Evolutionary conservation across 1,140 invertebrate genomes (phyloP).

Genomic region (Chionoecetes opilio): DNA sequence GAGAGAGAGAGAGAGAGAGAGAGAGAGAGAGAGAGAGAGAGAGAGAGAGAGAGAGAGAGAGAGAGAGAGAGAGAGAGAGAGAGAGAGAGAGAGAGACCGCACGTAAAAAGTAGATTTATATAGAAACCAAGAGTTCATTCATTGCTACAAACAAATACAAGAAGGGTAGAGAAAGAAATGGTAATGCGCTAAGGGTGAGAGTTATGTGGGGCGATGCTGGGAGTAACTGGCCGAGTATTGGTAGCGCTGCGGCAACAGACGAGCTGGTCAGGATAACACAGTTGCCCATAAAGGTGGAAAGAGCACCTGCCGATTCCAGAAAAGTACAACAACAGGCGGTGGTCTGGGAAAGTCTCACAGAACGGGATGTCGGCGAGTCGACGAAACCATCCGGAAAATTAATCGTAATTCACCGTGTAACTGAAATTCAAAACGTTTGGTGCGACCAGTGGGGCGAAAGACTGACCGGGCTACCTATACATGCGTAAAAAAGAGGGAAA

Average conservation of each 20-base stretch:
- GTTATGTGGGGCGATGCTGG: background rate
- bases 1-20: no score
- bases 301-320: conserved; percentile 24
- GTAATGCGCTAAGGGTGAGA: background rate
- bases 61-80: no score
- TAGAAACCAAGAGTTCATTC: background rate
- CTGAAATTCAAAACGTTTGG: conserved; percentile 20
- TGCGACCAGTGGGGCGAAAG: background rate
- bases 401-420: conserved; percentile 29
- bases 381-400: conserved; percentile 20
- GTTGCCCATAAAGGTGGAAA: conserved; percentile 3
- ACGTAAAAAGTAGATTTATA: background rate
- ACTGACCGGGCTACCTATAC: background rate
- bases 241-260: background rate
- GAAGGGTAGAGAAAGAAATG: background rate
- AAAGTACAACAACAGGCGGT: conserved; percentile 16
- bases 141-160: background rate
- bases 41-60: no score
- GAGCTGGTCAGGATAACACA: background rate
- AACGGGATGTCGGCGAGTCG: background rate
- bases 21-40: no score
- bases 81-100: background rate
- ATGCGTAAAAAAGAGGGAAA: background rate
- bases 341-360: conserved; percentile 16
- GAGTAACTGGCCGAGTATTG: background rate